Base-by-base conservation (phyloP, 1,140 invertebrate species). In the Ips typographus region DNA sequence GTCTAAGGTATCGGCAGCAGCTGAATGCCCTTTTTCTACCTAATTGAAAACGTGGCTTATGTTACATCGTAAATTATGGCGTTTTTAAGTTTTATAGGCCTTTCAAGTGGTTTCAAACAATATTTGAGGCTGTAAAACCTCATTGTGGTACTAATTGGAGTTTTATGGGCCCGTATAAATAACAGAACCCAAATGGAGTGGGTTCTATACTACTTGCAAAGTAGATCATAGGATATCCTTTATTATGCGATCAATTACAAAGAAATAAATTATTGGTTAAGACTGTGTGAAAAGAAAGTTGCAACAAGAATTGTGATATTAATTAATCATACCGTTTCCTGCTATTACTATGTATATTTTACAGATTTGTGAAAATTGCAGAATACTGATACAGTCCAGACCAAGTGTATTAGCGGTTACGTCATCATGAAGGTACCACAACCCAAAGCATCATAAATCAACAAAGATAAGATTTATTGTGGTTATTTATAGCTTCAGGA, bases 141-240 rank as follows among this genome's bases (percentile, higher is more conserved):
- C 44, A 49, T 49, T 49, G 44, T 49, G 44, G 6, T 22, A 6
- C 22, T 49, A 49, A 49, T 49, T 6, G 44, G 8, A 44, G 44
- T 49, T 49, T 49, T 49, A 49, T 49, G 44, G 44, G 3, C 44
- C 44, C 44, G 22, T 8, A 49, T 49, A 49, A 49, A 49, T 49
- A 49, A 22, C 44, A 22, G 44, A 6, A 49, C 44, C 44, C 2
- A 49, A 49, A 49, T 8, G 6, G 44, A 22, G 7, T 49, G 22
- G 44, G 44, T 49, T 49, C 44, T 22, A 49, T 49, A 49, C 3
- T 49, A 22, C 44, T 22, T 49, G 44, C 7, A 49, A 49, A 49
- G 1, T 49, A 49, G 22, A 6, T 6, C 22, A 49, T 8, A 49
- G 44, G 44, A 49, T 49, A 49, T 49, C 44, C 44, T 49, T 49